Base-by-base conservation (phyloP, 2,113 vertebrate species). In the Atrichornis clamosus region DNA sequence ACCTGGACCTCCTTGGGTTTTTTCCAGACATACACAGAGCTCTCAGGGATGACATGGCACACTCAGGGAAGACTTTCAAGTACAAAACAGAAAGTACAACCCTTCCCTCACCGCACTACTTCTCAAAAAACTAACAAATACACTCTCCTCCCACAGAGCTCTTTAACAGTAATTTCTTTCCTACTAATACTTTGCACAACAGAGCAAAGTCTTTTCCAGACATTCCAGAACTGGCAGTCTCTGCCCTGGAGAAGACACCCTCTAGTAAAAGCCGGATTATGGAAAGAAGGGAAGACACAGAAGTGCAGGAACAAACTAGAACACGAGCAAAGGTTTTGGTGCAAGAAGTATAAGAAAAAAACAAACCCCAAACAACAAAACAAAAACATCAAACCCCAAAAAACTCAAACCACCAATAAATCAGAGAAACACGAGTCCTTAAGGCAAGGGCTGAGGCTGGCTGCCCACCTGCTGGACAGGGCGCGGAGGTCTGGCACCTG, bases 161-260 rank as follows among this genome's bases (percentile, higher is more conserved):
- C 79, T 49, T 50, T 8, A 80, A 69, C 13, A 58, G 32, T 42
- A 5, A 92, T 83, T 76, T 56, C 67, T 92, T 84, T 58, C 64
- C 85, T 69, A 44, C 63, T 42, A 60, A 65, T 21, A 77, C 56
- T 84, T 35, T 18, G n/a, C 32, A 53, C 22, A 75, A 58, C 47
- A 44, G 24, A 83, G 33, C 49, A 46, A 84, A 63, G 81, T 76
- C 77, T 91, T 92, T 86, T 64, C 87, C 81, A 76, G 87, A 64
- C 22, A 2, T 49, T 84, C 73, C 28, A 78, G 59, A 91, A 58
- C 35, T 3, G 52, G 47, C 82, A 63, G 83, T 37, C 89, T 90
- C 68, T 88, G 85, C 64, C 87, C 64, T 59, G 30, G 70, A 55
- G 33, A 95, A 87, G n/a, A 70, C 19, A 83, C 52, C 53, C 33